Evolutionary conservation across 2,797 vertebrate genomes (phyloP), one percentile per base, ranked within the genome.

Genomic region (Steatocranus sp.): DNA sequence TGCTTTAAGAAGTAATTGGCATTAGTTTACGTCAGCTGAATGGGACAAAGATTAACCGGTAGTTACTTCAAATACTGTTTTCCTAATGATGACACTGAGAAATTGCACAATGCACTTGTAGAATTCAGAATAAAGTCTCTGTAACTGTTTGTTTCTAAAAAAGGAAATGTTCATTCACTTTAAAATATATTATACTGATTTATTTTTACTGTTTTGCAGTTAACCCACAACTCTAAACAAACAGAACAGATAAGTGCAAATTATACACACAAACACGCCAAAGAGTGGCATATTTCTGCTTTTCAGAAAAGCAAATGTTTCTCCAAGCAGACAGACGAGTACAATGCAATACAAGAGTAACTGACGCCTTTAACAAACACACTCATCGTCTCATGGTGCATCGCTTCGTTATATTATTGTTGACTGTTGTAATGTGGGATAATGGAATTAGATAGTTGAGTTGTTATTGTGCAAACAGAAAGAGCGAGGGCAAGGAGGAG

Each of bases 401-500:
- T 63, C 2, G 12, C 79, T 83, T 80, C 84, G 79, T 82, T 73
- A 68, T 81, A 17, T 87, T 75, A 81, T n/a, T 91, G 83, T 86
- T 66, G 48, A 84, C 74, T 85, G 85, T 73, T 90, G 89, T 89
- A 87, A 92, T 91, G 86, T 87, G 84, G 76, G 56, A 79, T 91
- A 85, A 75, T 87, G 79, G 84, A 86, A 82, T 89, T 61, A 79
- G 75, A 93, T 89, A 91, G 86, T 79, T 83, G 91, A 82, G 83
- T 86, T 90, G 84, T 90, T 81, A 90, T 84, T 86, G 86, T 84
- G 82, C 73, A 66, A 68, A 75, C 80, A 89, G 53, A 82, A 49
- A 79, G 76, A 61, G 63, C 2, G 20, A 23, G 34, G 7, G 20
- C 11, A n/a, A 30, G 79, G 84, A 75, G 84, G 79, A 73, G 73